Base-by-base conservation (phyloP, 2,113 vertebrate species). In the Salvelinus alpinus region DNA sequence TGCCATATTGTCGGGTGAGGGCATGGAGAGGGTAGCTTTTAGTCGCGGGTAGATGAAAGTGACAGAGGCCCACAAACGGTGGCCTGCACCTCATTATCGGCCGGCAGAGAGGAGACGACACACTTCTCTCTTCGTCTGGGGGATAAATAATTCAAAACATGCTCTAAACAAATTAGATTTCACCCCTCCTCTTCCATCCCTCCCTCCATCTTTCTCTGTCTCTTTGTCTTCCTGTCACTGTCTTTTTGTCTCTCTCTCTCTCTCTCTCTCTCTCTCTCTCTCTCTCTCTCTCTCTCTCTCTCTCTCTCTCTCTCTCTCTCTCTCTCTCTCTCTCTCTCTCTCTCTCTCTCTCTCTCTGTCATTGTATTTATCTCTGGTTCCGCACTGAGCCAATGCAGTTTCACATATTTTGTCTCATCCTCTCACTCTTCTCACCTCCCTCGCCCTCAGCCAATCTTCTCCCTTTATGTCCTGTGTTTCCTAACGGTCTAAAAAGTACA, bases 61-160 rank as follows among this genome's bases (percentile, higher is more conserved):
- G 60, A 59, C 65, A 54, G 62, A 13, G n/a, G 12, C 65, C 71
- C 78, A 73, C 78, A 78, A 82, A 81, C 78, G 80, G 38, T 80
- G 77, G 78, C 73, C 76, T 69, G 74, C 0, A 65, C 78, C 82
- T 88, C 82, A 88, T 90, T 90, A 90, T 70, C 74, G 84, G 83
- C 71, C 84, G 81, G 54, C 71, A 82, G 71, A 54, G 51, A 54
- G 16, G 51, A 54, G 4, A 54, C 3, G 16, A 54, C 14, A 6
- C 12, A 5, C 78, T 71, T 54, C 75, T 76, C 76, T 75, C 79
- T 67, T 85, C 77, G 79, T 84, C 60, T 79, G 34, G 38, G 66
- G 70, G 73, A 87, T 89, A 77, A 88, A 89, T 88, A 82, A 91
- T 91, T 92, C 84, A 90, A 64, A 89, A 79, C 82, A 74, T 60